phyloP scores from a whole-genome alignment of 1,140 invertebrate genomes.

The Bombus cullumanus region DNA sequence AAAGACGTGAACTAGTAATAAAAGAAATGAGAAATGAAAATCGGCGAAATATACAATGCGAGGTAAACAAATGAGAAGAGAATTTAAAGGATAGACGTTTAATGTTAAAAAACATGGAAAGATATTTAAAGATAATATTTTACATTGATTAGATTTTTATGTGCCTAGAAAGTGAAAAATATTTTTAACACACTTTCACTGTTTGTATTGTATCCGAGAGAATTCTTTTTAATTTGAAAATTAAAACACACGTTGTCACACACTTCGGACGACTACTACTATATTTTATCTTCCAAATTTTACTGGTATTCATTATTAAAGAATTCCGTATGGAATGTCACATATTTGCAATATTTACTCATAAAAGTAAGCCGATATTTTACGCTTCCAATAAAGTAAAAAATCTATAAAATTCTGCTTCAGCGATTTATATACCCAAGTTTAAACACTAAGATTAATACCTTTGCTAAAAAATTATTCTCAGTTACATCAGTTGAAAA shows the following conservation, averaged over 20 bases:
- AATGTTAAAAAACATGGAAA: not conserved
- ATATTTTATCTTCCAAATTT: conserved; percentile 1
- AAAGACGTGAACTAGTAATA: no score
- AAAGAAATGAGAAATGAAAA: not conserved
- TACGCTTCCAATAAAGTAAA: not conserved
- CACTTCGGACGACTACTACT: not conserved
- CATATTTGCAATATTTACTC: not conserved
- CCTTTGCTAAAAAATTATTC: not conserved
- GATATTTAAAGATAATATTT: not conserved
- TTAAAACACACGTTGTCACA: not conserved
- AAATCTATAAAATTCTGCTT: not conserved
- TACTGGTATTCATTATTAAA: not conserved
- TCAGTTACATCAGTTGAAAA: no score
- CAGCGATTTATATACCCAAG: not conserved
- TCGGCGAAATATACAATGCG: not conserved
- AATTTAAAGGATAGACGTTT: not conserved
- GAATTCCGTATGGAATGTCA: not conserved
- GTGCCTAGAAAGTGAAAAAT: not conserved
- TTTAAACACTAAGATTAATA: not conserved
- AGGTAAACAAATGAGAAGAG: not conserved
- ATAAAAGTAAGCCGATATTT: not conserved
- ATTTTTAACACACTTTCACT: not conserved
- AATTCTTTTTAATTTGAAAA: not conserved
- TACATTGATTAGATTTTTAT: not conserved
- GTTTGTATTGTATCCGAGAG: not conserved